phyloP scores from a whole-genome alignment of 2,797 vertebrate genomes.

The Pseudocheirus occidentalis region DNA sequence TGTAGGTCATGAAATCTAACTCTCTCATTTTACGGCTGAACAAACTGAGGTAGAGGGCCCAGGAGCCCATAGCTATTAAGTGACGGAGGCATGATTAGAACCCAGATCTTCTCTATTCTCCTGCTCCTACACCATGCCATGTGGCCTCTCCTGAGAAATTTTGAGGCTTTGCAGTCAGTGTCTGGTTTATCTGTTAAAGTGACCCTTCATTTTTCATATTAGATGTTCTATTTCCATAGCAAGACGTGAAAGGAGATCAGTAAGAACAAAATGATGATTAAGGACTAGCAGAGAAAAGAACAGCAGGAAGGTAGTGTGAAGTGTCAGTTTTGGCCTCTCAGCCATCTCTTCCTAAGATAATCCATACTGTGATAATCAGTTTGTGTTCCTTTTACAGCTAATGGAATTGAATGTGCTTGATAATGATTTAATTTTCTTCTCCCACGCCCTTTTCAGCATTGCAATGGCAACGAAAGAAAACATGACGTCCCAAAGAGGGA shows the following conservation, averaged over 20 bases:
- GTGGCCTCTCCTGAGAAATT: neutral
- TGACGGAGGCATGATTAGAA: neutral
- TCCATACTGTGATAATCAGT: slow-evolving; percentile 61
- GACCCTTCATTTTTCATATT: slow-evolving; percentile 33
- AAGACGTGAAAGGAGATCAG: slow-evolving; percentile 42
- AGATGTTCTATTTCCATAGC: slow-evolving; percentile 20
- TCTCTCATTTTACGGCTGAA: neutral
- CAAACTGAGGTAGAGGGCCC: neutral
- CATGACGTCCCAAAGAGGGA: slow-evolving; percentile 96
- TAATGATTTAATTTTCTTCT: slow-evolving; percentile 67
- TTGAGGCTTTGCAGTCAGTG: slow-evolving; percentile 33
- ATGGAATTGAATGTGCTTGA: slow-evolving; percentile 71
- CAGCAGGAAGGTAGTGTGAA: slow-evolving; percentile 59
- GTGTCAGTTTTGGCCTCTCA: slow-evolving; percentile 66
- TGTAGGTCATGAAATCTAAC: neutral
- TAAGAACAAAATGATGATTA: slow-evolving; percentile 7
- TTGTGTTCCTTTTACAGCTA: slow-evolving; percentile 59
- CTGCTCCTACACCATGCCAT: neutral
- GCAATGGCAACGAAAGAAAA: slow-evolving; percentile 99
- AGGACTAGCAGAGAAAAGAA: slow-evolving; percentile 54
- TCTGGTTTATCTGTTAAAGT: slow-evolving; percentile 42
- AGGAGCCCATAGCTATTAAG: neutral
- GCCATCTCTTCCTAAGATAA: slow-evolving; percentile 68
- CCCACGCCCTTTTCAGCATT: slow-evolving; percentile 87
- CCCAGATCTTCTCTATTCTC: neutral